Evolutionary conservation across 2,797 vertebrate genomes (phyloP), one percentile per base, ranked within the genome.

Genomic region (Allobates femoralis): DNA sequence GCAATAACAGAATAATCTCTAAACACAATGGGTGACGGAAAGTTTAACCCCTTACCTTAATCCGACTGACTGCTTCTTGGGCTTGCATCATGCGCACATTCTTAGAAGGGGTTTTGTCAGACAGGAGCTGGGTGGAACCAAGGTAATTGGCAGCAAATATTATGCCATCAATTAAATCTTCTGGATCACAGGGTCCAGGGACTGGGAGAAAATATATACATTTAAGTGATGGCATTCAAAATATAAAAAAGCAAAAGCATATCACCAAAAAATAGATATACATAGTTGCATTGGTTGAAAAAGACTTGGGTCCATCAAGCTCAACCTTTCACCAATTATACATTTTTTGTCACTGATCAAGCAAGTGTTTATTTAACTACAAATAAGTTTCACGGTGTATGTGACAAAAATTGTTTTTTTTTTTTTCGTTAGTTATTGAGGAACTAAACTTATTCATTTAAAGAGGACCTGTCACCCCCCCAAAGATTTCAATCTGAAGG

Each of bases 11-110:
- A n/a, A 50, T 6, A 66, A 18, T 30, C 23, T 50, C 46, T 81
- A 69, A 11, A 41, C 19, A 37, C 21, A 41, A 16, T 15, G 37
- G 11, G 34, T 37, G 26, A 74, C 3, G 46, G 10, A 14, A 7
- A 41, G n/a, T 37, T 58, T 69, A 23, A 28, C 34, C 46, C 15
- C 93, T 96, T 90, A 99, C 98, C 98, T 99, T 99, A 92, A 99
- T 98, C 89, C 97, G 96, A 92, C 96, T 97, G 56, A 99, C 96
- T 0, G 98, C 98, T 92, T 99, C 97, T 92, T 99, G 97, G 23
- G 98, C 98, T 91, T 99, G 98, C 97, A 98, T 98, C 98, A 99
- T 99, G 90, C 98, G 96, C 81, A 98, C 95, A 28, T 98, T 99
- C 94, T 99, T 98, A 74, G 98, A 99, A 0, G 98, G 98, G 1